A percentile compares a stretch with the other conserved stretches of the same genome.
Evolutionary conservation across 64 coral and sea anemone genomes (phyloP).

Genomic region (Astreopora myriophthalma): DNA sequence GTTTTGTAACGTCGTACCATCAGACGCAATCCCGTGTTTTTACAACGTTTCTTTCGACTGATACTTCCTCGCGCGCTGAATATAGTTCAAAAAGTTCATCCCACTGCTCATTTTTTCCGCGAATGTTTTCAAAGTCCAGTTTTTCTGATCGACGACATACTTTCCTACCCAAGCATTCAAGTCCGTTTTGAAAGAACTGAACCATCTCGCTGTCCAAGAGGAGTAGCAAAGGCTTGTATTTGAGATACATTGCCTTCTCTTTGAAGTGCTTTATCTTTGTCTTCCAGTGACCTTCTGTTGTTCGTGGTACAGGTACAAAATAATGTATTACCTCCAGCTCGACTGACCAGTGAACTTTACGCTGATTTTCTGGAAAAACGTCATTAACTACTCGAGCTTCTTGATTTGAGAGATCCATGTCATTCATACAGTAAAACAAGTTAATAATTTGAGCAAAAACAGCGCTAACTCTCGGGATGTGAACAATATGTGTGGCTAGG

Average conservation of each 20-base stretch:
- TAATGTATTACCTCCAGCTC: slow-evolving; percentile 64
- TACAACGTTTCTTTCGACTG: not conserved
- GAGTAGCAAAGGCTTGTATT: slow-evolving; percentile 4
- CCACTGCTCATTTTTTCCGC: slow-evolving; percentile 40
- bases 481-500: not conserved
- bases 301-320: slow-evolving; percentile 21
- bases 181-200: slow-evolving; percentile 30
- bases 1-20: too few relatives aligned
- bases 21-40: not conserved
- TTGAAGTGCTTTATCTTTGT: slow-evolving; percentile 29
- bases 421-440: not conserved
- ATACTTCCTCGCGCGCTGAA: not conserved
- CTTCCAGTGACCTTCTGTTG: slow-evolving; percentile 2
- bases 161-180: slow-evolving; percentile 5
- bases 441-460: not conserved
- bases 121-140: slow-evolving; percentile 9
- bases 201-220: not conserved
- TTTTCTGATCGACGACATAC: slow-evolving; percentile 25
- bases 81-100: slow-evolving; percentile 73
- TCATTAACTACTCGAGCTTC: not conserved
- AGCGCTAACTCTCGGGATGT: not conserved
- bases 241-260: not conserved
- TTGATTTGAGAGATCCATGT: not conserved
- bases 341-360: slow-evolving; percentile 56
- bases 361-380: not conserved